Evolutionary conservation across 2,113 vertebrate species (phyloP).

Genomic region (Cephalopterus ornatus): DNA sequence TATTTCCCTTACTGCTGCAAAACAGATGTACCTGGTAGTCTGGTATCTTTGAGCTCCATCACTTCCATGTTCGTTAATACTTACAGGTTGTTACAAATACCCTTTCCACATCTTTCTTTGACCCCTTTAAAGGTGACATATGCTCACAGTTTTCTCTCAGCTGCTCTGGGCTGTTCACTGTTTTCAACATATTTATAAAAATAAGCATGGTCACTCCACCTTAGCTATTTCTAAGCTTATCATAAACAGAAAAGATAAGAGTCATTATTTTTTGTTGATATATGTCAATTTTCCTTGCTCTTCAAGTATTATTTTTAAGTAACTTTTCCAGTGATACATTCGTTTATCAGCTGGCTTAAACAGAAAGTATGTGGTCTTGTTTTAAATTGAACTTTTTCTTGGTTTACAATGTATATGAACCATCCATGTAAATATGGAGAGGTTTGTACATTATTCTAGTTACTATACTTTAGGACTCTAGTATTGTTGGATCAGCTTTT

Average conservation of each 20-base stretch:
- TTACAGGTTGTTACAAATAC: neutral
- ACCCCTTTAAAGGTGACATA: neutral
- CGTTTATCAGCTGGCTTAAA: neutral
- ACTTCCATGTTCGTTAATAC: neutral
- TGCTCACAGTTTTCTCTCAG: neutral
- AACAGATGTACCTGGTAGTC: neutral
- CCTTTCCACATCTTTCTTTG: neutral
- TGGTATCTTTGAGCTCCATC: neutral
- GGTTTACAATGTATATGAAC: neutral
- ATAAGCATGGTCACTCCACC: neutral
- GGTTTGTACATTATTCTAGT: neutral
- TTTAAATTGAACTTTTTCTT: neutral
- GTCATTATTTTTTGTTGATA: neutral
- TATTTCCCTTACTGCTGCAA: neutral
- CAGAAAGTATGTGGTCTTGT: neutral
- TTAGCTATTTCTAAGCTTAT: neutral
- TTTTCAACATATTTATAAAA: neutral
- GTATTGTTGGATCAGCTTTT: neutral
- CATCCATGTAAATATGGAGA: neutral
- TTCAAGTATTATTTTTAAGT: neutral
- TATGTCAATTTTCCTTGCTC: neutral
- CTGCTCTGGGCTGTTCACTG: neutral
- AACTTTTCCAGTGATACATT: neutral
- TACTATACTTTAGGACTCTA: neutral
- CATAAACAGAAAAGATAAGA: neutral